Evolutionary conservation across 2,797 vertebrate genomes (phyloP).

Genomic region (Muraenolepis orangiensis): DNA sequence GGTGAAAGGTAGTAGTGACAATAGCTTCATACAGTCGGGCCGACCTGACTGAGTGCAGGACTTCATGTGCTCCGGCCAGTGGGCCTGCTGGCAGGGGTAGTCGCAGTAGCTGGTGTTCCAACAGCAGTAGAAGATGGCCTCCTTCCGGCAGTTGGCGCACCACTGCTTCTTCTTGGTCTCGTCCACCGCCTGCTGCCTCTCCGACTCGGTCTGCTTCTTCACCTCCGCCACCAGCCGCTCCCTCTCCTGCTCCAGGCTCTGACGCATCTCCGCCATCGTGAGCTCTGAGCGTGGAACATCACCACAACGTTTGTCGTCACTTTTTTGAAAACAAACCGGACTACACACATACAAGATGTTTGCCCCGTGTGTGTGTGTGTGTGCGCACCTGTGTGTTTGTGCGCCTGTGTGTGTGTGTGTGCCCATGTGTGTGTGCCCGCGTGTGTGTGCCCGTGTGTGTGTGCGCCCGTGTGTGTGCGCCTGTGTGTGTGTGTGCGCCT

Average conservation of each 20-base stretch:
- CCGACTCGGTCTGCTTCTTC: slow-evolving; percentile 91
- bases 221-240: slow-evolving; percentile 93
- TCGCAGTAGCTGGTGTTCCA: slow-evolving; percentile 99
- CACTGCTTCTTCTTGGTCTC: slow-evolving; percentile 99
- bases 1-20: not conserved
- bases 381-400: not conserved
- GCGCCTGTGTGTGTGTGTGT: too few relatives aligned
- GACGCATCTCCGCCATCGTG: slow-evolving; percentile 99
- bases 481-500: too few relatives aligned
- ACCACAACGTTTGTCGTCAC: not conserved
- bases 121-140: slow-evolving; percentile 98
- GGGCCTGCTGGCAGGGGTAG: slow-evolving; percentile 97
- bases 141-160: slow-evolving; percentile 97
- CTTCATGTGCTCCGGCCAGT: slow-evolving; percentile 99
- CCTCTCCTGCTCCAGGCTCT: slow-evolving; percentile 94
- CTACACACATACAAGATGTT: too few relatives aligned
- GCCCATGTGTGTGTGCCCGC: not conserved
- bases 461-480: too few relatives aligned
- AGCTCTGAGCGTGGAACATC: slow-evolving; percentile 75
- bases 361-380: not conserved
- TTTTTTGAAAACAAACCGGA: too few relatives aligned
- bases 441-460: too few relatives aligned
- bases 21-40: not conserved
- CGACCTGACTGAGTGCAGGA: slow-evolving; percentile 98
- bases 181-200: slow-evolving; percentile 93